phyloP scores from a whole-genome alignment of 2,797 vertebrate species.

The Sebastolobus altivelis region DNA sequence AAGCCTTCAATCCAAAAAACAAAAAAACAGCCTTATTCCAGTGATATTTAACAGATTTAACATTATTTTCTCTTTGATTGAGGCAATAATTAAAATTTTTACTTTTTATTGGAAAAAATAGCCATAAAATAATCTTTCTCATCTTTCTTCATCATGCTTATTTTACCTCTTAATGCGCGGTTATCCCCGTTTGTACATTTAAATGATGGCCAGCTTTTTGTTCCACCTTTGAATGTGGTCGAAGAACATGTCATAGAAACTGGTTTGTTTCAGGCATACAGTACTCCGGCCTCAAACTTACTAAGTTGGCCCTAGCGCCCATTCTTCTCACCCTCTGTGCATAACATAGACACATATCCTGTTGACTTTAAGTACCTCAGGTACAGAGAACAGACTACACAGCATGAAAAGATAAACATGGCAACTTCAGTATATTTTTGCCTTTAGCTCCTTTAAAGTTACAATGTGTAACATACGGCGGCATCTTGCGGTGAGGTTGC shows the following conservation, averaged over 20 bases:
- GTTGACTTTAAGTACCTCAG: neutral
- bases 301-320: too few species aligned
- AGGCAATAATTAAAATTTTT: neutral
- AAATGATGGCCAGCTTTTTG: neutral
- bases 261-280: too few species aligned
- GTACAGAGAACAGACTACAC: neutral
- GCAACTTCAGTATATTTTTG: neutral
- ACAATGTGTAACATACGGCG: too few species aligned
- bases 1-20: neutral
- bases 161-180: neutral
- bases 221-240: rapidly evolving
- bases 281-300: rapidly evolving
- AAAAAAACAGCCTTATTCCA: neutral
- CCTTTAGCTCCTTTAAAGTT: neutral
- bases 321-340: too few species aligned
- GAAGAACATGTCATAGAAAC: too few species aligned
- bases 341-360: too few species aligned
- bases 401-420: neutral
- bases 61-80: neutral
- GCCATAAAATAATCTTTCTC: neutral
- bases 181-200: too few species aligned
- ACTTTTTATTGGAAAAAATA: neutral
- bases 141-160: neutral
- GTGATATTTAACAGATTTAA: neutral
- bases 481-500: too few species aligned